Evolutionary conservation across 2,888 invertebrate species (phyloP).

Genomic region (Lithophane ornitopus): DNA sequence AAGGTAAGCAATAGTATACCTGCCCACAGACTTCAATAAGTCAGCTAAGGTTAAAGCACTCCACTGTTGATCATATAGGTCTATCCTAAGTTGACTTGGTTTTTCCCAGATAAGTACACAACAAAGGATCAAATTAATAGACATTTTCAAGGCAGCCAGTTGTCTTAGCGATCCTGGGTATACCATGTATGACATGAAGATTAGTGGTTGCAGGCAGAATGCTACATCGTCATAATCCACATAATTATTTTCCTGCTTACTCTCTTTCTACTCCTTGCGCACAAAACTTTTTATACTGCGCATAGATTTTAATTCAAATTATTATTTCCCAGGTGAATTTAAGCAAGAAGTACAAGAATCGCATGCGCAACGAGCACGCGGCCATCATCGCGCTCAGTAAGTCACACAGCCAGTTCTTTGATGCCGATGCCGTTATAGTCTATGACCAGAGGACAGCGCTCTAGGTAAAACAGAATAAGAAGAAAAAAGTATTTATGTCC

Average conservation of each 20-base stretch:
- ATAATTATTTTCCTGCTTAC: not conserved
- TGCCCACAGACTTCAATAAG: not conserved
- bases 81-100: not conserved
- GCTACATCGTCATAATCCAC: not conserved
- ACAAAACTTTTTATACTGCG: not conserved
- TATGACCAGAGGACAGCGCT: conserved; percentile 95
- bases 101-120: not conserved
- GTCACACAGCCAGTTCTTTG: conserved; percentile 93
- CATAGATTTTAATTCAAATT: not conserved
- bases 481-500: not conserved
- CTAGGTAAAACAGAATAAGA: conserved; percentile 74
- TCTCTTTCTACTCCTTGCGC: not conserved
- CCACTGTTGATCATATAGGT: not conserved
- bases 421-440: conserved; percentile 95
- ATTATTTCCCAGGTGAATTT: conserved; percentile 91
- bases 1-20: conserved; percentile 88
- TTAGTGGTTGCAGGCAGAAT: not conserved
- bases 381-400: conserved; percentile 95
- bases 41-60: not conserved
- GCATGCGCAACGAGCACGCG: conserved; percentile 95
- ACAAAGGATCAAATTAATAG: not conserved
- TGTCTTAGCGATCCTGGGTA: not conserved
- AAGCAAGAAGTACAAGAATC: conserved; percentile 94
- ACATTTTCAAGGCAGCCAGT: not conserved
- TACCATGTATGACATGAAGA: not conserved